Percentiles rank a stretch among this genome's conserved stretches.
Evolutionary conservation across 2,888 invertebrate genomes (phyloP).

Genomic region (Rhyacophila evoluta): DNA sequence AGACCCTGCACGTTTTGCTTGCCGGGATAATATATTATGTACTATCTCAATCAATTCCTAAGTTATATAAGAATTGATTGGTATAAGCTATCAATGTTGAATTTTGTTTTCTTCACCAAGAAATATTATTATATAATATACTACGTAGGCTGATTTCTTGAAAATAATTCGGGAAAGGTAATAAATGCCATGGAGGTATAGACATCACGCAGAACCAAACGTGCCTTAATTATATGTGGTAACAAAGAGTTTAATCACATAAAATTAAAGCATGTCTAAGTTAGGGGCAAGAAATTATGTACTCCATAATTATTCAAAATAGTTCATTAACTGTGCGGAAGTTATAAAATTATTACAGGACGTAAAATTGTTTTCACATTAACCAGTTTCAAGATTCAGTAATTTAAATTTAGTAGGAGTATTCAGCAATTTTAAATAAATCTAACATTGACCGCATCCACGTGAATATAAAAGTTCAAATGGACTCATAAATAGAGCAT

Average conservation of each 20-base stretch:
- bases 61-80: neutral
- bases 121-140: neutral
- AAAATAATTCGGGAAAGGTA: neutral
- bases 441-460: too few species aligned
- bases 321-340: too few species aligned
- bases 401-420: too few species aligned
- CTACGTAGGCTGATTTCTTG: neutral
- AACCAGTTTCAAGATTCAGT: too few species aligned
- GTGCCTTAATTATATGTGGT: neutral
- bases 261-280: too few species aligned
- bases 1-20: neutral
- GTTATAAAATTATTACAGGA: too few species aligned
- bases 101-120: neutral
- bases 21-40: neutral
- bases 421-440: too few species aligned
- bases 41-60: neutral
- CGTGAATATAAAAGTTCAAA: too few species aligned
- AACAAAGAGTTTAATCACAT: slow-evolving; percentile 6
- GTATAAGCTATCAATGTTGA: neutral
- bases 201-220: neutral
- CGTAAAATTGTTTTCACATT: too few species aligned
- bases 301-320: too few species aligned
- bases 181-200: neutral
- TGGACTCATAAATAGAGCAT: too few species aligned
- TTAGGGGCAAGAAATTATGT: too few species aligned